phyloP scores from a whole-genome alignment of 2,888 invertebrate species.

The Melanargia galathea region DNA sequence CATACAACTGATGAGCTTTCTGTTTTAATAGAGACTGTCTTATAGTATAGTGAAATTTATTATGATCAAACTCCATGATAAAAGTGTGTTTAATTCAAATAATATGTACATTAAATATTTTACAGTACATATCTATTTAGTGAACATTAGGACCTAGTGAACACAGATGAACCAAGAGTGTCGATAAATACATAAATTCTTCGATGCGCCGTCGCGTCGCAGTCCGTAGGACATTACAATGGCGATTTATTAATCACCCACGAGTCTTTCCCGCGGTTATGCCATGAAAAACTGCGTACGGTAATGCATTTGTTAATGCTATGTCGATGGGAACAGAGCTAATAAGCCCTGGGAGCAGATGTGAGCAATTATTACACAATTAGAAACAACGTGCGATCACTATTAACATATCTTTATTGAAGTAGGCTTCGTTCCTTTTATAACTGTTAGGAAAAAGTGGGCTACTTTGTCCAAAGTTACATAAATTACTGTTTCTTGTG shows the following conservation, averaged over 20 bases:
- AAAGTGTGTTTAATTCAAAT: no score
- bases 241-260: conserved; percentile 21
- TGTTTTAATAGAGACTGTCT: background rate
- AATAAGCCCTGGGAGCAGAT: conserved; percentile 39
- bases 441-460: conserved; percentile 8
- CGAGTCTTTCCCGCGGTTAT: conserved; percentile 52
- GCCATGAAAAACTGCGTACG: conserved; percentile 47
- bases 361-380: conserved; percentile 37
- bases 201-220: conserved; percentile 3
- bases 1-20: no score
- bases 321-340: conserved; percentile 60
- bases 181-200: conserved; percentile 12
- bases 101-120: no score
- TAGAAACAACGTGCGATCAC: conserved; percentile 45
- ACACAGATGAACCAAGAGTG: no score
- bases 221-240: conserved; percentile 11
- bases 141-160: background rate
- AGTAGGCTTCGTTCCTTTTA: conserved; percentile 5
- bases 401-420: conserved; percentile 39
- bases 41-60: background rate
- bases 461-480: background rate
- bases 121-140: background rate
- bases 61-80: background rate
- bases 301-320: conserved; percentile 49
- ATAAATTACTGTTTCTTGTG: background rate